phyloP scores from a whole-genome alignment of 2,888 invertebrate genomes.

The Archaeoteleia sp. region DNA sequence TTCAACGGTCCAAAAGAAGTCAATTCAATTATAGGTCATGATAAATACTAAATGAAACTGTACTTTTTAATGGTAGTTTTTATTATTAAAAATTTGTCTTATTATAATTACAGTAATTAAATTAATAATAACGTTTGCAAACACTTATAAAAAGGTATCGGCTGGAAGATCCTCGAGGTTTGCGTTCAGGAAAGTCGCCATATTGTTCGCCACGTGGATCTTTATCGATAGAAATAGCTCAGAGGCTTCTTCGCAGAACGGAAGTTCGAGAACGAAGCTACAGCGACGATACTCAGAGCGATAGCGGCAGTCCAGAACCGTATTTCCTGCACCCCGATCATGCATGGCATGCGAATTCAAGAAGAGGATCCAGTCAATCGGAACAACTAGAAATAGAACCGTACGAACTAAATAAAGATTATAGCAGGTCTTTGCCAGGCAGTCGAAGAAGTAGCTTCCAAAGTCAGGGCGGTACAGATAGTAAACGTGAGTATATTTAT shows the following conservation, averaged over 20 bases:
- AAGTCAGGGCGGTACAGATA: slow-evolving; percentile 70
- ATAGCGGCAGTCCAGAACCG: slow-evolving; percentile 74
- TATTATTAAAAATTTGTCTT: too few species aligned
- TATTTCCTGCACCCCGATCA: slow-evolving; percentile 90
- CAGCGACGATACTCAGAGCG: slow-evolving; percentile 74
- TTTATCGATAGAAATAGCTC: slow-evolving; percentile 80
- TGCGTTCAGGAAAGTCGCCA: slow-evolving; percentile 83
- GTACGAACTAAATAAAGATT: slow-evolving; percentile 90
- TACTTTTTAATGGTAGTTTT: too few species aligned
- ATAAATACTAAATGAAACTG: too few species aligned
- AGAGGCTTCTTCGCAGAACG: slow-evolving; percentile 80
- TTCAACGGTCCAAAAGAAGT: too few species aligned
- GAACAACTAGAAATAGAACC: slow-evolving; percentile 90
- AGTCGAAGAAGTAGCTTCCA: slow-evolving; percentile 91
- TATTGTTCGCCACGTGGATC: slow-evolving; percentile 88
- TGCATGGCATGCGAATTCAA: slow-evolving; percentile 85
- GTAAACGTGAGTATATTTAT: slow-evolving; percentile 69
- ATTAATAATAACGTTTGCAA: too few species aligned
- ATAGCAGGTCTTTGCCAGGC: slow-evolving; percentile 89
- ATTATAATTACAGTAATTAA: too few species aligned
- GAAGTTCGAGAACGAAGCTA: slow-evolving; percentile 82
- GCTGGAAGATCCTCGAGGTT: slow-evolving; percentile 84
- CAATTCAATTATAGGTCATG: too few species aligned
- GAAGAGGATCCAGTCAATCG: slow-evolving; percentile 92
- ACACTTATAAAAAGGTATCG: too few species aligned